These are phyloP conservation scores for Thymelicus acteon DNA, from an alignment of 2,888 invertebrate species.

Conservation along the genomic window DNA sequence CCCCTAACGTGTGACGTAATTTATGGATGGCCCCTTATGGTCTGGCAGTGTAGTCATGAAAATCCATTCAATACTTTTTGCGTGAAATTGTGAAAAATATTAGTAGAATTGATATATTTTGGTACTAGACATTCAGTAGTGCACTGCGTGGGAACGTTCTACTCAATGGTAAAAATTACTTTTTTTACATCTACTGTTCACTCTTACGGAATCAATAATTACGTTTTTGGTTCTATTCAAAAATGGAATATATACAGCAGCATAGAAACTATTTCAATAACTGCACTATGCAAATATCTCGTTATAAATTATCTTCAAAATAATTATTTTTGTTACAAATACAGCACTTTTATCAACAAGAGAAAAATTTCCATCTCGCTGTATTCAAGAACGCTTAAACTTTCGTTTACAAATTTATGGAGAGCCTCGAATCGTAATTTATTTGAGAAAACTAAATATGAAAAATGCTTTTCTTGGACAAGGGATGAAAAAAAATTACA, in stretches of 20 bases:
- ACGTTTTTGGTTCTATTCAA: too few relatives aligned
- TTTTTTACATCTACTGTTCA: too few relatives aligned
- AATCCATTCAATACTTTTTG: too few relatives aligned
- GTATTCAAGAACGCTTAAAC: conserved; percentile 20
- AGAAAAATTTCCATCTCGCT: conserved; percentile 17
- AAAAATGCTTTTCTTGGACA: conserved; percentile 5
- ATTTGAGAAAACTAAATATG: conserved; percentile 14
- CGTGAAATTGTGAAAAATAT: too few relatives aligned
- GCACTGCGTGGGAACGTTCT: too few relatives aligned
- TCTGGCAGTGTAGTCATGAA: too few relatives aligned
- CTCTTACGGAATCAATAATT: too few relatives aligned
- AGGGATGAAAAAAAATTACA: not conserved
- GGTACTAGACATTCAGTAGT: too few relatives aligned
- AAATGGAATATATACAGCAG: not conserved
- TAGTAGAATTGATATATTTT: too few relatives aligned
- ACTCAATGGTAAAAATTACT: too few relatives aligned
- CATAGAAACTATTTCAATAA: not conserved
- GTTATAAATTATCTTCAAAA: conserved; percentile 26
- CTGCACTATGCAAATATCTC: conserved; percentile 8
- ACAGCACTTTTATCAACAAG: conserved; percentile 18
- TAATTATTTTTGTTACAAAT: conserved; percentile 22
- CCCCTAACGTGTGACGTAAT: too few relatives aligned
- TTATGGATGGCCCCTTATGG: too few relatives aligned
- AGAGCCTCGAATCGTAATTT: conserved; percentile 11
- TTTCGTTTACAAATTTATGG: conserved; percentile 17